A percentile compares a stretch with the other conserved stretches of the same genome.
These are phyloP conservation scores for Lithobius niger DNA, from an alignment of 1,140 invertebrate genomes.

Conservation along the genomic window DNA sequence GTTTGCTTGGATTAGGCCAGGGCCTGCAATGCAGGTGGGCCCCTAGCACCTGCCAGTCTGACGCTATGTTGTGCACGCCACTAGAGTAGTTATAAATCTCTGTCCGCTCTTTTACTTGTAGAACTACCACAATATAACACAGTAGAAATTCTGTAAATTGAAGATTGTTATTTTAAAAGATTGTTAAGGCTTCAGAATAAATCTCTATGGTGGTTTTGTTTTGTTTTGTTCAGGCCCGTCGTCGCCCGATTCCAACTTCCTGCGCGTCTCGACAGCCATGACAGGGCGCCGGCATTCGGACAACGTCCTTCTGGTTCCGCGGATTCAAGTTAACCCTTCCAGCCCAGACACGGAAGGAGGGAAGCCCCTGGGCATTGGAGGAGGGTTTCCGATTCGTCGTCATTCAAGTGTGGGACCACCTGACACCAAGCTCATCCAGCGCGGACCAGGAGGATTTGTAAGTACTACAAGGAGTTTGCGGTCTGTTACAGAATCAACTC, in stretches of 20 bases:
- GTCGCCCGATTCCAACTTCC: conserved; percentile 69
- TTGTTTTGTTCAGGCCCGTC: conserved; percentile 47
- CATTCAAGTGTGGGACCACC: conserved; percentile 81
- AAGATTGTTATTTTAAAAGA: conserved; percentile 25
- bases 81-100: too few species aligned
- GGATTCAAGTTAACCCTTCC: conserved; percentile 35
- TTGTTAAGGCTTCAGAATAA: conserved; percentile 47
- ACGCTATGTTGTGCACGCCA: too few species aligned
- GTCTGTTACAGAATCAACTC: too few species aligned
- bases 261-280: conserved; percentile 62
- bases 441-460: conserved; percentile 62
- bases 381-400: conserved; percentile 58
- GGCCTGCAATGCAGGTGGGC: too few species aligned
- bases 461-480: too few species aligned
- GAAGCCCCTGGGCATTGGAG: conserved; percentile 52
- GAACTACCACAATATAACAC: conserved; percentile 11
- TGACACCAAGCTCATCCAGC: conserved; percentile 61
- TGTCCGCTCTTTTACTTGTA: background rate
- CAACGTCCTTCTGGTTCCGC: conserved; percentile 72
- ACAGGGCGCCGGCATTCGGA: conserved; percentile 68
- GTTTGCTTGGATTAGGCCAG: too few species aligned
- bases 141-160: background rate
- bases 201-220: too few species aligned
- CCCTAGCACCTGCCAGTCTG: too few species aligned
- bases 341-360: conserved; percentile 56